phyloP scores from a whole-genome alignment of 2,797 vertebrate species.

The Enteromius thamalakanensis region DNA sequence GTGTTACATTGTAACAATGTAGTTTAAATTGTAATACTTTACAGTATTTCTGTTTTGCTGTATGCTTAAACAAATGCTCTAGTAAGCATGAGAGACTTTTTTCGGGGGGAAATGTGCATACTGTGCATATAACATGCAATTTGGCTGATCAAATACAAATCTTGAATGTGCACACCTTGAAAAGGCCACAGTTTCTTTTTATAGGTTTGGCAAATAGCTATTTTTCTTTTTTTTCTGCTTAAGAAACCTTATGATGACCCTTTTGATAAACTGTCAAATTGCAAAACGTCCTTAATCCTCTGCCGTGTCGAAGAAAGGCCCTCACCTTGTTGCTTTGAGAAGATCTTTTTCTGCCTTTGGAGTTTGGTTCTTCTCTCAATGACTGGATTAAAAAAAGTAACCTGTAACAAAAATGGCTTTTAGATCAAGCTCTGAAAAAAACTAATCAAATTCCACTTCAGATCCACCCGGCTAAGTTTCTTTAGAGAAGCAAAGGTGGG shows the following conservation, averaged over 20 bases:
- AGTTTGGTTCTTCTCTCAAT: constrained; percentile 91
- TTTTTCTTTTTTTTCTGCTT: neutral
- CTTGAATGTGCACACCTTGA: neutral
- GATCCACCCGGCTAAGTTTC: constrained; percentile 3
- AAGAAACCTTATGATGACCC: neutral
- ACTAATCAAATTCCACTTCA: constrained; percentile 1
- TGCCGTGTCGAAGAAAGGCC: neutral
- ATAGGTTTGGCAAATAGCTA: neutral
- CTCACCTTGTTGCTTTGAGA: constrained; percentile 90
- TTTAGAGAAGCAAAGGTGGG: constrained; percentile 14
- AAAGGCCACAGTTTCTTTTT: neutral
- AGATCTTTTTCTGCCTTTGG: constrained; percentile 91
- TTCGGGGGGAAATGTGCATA: neutral
- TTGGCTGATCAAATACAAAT: neutral
- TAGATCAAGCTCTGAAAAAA: constrained; percentile 1
- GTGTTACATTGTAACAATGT: neutral
- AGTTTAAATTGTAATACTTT: no score
- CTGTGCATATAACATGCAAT: neutral
- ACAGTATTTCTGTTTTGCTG: no score
- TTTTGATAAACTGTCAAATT: neutral
- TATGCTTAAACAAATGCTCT: neutral
- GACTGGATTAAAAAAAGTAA: constrained; percentile 91
- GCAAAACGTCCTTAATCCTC: neutral
- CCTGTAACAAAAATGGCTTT: constrained; percentile 69
- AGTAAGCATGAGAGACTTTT: neutral